Percentiles rank a stretch among this genome's conserved stretches.
phyloP scores from a whole-genome alignment of 2,888 invertebrate species.

The Sussaba pulchella region DNA sequence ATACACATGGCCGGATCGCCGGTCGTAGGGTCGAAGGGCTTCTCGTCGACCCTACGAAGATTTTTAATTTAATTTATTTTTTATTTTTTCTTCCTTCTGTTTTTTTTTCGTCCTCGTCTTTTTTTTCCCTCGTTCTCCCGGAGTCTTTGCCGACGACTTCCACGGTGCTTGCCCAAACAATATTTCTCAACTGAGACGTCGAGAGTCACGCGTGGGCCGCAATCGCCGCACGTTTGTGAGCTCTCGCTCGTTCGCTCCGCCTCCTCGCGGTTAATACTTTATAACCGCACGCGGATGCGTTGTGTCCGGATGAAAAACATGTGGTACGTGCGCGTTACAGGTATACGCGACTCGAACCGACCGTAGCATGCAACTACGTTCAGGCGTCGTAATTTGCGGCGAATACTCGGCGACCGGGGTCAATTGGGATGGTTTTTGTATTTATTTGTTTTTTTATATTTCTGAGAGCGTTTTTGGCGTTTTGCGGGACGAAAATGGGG shows the following conservation, averaged over 20 bases:
- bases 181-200: constrained; percentile 53
- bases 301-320: constrained; percentile 18
- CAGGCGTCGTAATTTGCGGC: neutral
- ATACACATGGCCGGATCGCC: constrained; percentile 14
- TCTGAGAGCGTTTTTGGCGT: too few relatives aligned
- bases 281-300: constrained; percentile 17
- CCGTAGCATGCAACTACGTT: neutral
- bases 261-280: constrained; percentile 28
- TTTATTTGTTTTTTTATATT: too few relatives aligned
- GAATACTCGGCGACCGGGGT: neutral
- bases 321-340: constrained; percentile 9
- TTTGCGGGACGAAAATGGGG: too few relatives aligned
- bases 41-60: neutral
- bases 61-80: constrained; percentile 6
- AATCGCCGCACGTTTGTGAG: constrained; percentile 39
- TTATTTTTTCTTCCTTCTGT: constrained; percentile 16
- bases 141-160: constrained; percentile 5
- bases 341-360: neutral
- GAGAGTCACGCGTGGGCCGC: constrained; percentile 69
- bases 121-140: constrained; percentile 21
- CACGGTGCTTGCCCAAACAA: constrained; percentile 40
- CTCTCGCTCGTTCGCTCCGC: neutral
- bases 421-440: neutral
- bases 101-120: constrained; percentile 6
- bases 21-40: constrained; percentile 39